These are phyloP conservation scores for Sinosuthora webbiana DNA, from an alignment of 2,113 vertebrate genomes.

Conservation along the genomic window DNA sequence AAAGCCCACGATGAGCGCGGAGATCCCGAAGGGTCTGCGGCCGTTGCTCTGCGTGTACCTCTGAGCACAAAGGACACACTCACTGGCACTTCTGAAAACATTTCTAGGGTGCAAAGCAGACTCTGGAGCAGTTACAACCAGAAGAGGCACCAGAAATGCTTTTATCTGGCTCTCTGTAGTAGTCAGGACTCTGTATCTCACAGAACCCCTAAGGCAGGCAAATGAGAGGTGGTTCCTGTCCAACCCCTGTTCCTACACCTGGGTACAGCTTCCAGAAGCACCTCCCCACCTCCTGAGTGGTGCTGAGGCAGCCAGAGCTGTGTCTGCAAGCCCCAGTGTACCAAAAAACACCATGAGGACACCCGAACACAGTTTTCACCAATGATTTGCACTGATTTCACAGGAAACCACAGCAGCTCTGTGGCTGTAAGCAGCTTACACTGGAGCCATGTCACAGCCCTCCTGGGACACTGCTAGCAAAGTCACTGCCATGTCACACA, in stretches of 20 bases:
- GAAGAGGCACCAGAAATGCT: neutral
- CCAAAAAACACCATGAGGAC: neutral
- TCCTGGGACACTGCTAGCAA: neutral
- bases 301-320: neutral
- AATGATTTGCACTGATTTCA: too few species aligned
- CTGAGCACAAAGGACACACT: constrained; percentile 48
- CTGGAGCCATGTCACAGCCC: neutral
- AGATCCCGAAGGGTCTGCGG: constrained; percentile 87
- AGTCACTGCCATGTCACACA: neutral
- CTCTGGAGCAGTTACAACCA: neutral
- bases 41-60: constrained; percentile 88
- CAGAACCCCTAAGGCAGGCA: neutral
- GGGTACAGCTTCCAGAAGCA: neutral
- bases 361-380: neutral
- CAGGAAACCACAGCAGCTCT: fast-evolving
- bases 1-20: constrained; percentile 86
- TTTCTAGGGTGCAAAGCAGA: neutral
- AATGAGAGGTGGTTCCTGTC: neutral
- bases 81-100: neutral
- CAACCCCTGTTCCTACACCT: neutral
- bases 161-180: neutral
- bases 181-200: fast-evolving
- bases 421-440: fast-evolving
- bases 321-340: neutral
- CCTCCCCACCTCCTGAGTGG: neutral